Percentiles rank a stretch among this genome's conserved stretches.
phyloP scores from a whole-genome alignment of 1,140 invertebrate species.

The Eueides isabella region DNA sequence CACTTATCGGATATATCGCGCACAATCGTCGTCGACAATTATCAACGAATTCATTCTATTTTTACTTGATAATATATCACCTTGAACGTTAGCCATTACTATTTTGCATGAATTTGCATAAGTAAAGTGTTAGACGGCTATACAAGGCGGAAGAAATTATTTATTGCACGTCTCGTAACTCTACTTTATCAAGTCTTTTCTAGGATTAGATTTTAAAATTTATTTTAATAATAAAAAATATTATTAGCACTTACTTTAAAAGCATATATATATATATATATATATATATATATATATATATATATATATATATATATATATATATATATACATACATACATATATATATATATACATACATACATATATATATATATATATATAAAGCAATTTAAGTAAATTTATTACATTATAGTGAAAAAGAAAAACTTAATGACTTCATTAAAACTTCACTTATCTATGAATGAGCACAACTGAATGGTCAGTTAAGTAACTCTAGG shows the following conservation, averaged over 20 bases:
- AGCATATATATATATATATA: no score
- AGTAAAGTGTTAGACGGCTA: slow-evolving; percentile 33
- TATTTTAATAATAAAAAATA: background rate
- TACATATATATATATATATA: no score
- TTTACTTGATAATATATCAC: slow-evolving; percentile 64
- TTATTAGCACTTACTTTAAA: background rate
- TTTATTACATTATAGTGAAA: background rate
- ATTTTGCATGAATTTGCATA: slow-evolving; percentile 51
- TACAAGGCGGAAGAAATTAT: slow-evolving; percentile 41
- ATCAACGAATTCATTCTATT: slow-evolving; percentile 51
- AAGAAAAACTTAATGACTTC: background rate
- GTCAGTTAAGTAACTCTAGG: slow-evolving; percentile 7
- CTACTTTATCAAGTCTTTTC: slow-evolving; percentile 18
- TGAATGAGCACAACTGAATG: slow-evolving; percentile 6
- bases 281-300: no score
- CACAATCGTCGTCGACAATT: slow-evolving; percentile 62
- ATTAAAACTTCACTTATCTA: slow-evolving; percentile 10
- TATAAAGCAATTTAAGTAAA: no score
- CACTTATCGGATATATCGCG: slow-evolving; percentile 71
- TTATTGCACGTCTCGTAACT: slow-evolving; percentile 30
- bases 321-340: no score
- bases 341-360: no score
- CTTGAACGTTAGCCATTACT: slow-evolving; percentile 61
- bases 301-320: no score
- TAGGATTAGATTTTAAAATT: background rate